A percentile compares a stretch with the other conserved stretches of the same genome.
Evolutionary conservation across 2,113 vertebrate genomes (phyloP).

Genomic region (Hippocampus guttulatus): DNA sequence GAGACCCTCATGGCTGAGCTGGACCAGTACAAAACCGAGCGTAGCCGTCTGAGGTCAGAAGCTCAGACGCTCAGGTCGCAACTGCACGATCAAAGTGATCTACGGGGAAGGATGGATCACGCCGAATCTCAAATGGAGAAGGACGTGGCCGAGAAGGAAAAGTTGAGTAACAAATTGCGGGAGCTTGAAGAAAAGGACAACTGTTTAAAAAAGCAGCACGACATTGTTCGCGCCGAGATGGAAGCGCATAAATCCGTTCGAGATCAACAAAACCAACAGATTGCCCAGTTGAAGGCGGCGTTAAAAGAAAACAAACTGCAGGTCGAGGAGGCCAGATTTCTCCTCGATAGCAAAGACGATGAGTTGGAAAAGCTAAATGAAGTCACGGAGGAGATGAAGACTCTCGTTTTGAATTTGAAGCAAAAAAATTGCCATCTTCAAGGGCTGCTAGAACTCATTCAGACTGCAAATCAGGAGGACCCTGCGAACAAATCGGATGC

Average conservation of each 20-base stretch:
- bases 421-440: not conserved
- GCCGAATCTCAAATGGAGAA: slow-evolving; percentile 2
- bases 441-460: not conserved
- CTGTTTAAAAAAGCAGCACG: not conserved
- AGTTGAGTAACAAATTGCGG: not conserved
- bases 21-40: not conserved
- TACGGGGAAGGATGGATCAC: not conserved
- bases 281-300: not conserved
- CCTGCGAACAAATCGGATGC: not conserved
- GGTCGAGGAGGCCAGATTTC: not conserved
- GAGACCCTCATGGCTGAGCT: not conserved
- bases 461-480: not conserved
- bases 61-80: not conserved
- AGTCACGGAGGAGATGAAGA: not conserved
- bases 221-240: not conserved
- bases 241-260: not conserved
- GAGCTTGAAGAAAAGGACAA: slow-evolving; percentile 3
- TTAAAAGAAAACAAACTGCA: not conserved
- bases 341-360: not conserved
- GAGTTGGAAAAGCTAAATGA: not conserved
- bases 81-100: not conserved
- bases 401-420: not conserved
- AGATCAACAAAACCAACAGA: not conserved
- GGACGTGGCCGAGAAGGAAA: not conserved
- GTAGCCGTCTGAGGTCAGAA: not conserved